Evolutionary conservation across 2,113 vertebrate genomes (phyloP), one percentile per base, ranked within the genome.

Genomic region (Bujurquina vittata): DNA sequence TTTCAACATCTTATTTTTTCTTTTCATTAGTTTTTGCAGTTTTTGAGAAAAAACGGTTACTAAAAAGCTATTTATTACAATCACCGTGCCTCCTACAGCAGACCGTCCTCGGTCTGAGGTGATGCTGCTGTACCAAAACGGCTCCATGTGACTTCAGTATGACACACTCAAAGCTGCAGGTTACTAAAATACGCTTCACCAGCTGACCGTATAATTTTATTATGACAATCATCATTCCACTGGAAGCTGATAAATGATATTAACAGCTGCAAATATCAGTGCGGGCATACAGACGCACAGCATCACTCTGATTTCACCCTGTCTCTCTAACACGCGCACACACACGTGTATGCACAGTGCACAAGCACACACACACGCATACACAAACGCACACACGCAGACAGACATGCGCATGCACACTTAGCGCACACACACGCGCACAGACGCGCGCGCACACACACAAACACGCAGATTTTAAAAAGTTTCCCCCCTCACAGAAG

Each of bases 401-500:
- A 26, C 26, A 2, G 26, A 26, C 26, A 26, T 3, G 26, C 26
- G 26, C 26, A 26, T 26, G 26, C 26, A 26, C 26, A 2, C 26
- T n/a, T n/a, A n/a, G 26, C 26, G 26, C 26, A 26, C 26, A 26
- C 26, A 26, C 26, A 26, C 26, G 26, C 26, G 26, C 26, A 3
- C 26, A 26, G 2, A 26, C 26, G 3, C 26, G 3, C 26, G 26
- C 26, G 26, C 26, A 26, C 26, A 33, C 31, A 33, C 31, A 33
- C 33, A 80, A 79, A 83, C 62, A 69, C 33, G 74, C 77, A 77
- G 11, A 74, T 75, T 83, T 62, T 20, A 26, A 83, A 89, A 95
- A 92, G 88, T 93, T 94, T 81, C 52, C 65, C 31, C 46, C 88
- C 84, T 85, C 84, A 88, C 80, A 83, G 87, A 91, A 91, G 88